A percentile compares a stretch with the other conserved stretches of the same genome.
These are phyloP conservation scores for Philereme transversata DNA, from an alignment of 2,888 invertebrate species.

Conservation along the genomic window DNA sequence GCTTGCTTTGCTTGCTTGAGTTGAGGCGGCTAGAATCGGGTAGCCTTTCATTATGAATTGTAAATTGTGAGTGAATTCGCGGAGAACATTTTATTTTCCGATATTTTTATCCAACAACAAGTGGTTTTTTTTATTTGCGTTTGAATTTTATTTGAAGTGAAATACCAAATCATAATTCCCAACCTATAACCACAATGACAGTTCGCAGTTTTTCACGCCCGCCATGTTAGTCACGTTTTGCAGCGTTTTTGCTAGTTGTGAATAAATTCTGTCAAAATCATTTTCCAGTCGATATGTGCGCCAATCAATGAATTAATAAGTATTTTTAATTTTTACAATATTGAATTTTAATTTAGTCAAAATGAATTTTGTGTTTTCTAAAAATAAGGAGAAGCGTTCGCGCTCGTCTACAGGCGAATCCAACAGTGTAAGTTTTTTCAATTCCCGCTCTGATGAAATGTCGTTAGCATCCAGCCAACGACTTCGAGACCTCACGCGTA, in stretches of 20 bases:
- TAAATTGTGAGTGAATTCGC: too few relatives aligned
- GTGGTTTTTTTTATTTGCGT: too few relatives aligned
- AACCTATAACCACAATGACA: conserved; percentile 19
- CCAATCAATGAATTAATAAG: conserved; percentile 20
- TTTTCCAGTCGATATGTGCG: conserved; percentile 18
- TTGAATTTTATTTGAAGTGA: too few relatives aligned
- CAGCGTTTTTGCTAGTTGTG: conserved; percentile 50
- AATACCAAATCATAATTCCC: too few relatives aligned
- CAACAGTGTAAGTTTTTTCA: conserved; percentile 63
- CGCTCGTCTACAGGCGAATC: conserved; percentile 55
- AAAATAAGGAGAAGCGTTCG: conserved; percentile 59
- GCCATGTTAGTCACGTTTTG: conserved; percentile 82
- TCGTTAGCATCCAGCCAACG: conserved; percentile 40
- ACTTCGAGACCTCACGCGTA: conserved; percentile 61
- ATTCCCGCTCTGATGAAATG: conserved; percentile 65
- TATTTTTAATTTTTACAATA: too few relatives aligned
- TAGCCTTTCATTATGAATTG: too few relatives aligned
- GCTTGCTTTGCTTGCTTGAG: too few relatives aligned
- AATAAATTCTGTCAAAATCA: conserved; percentile 57
- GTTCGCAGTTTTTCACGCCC: conserved; percentile 52
- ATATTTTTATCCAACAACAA: too few relatives aligned
- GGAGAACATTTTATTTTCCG: too few relatives aligned
- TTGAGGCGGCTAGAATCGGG: too few relatives aligned
- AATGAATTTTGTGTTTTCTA: conserved; percentile 63
- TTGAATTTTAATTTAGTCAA: conserved; percentile 42